A percentile compares a stretch with the other conserved stretches of the same genome.
phyloP scores from a whole-genome alignment of 2,888 invertebrate genomes.

The Tiliacea citrago region DNA sequence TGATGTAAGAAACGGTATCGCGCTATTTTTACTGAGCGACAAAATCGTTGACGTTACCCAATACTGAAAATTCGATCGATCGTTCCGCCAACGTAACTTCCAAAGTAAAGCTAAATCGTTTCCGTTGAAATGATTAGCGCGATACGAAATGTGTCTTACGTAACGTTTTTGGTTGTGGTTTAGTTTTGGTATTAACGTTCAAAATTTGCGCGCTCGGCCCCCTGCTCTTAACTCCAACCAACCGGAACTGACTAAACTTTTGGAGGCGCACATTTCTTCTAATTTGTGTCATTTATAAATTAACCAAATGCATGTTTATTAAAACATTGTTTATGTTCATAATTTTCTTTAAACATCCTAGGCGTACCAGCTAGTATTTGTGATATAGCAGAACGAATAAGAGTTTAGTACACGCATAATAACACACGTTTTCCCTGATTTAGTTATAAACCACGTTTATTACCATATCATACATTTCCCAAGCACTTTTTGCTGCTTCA shows the following conservation, averaged over 20 bases:
- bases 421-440: conserved; percentile 14
- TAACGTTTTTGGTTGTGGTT: too few species aligned
- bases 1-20: too few species aligned
- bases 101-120: too few species aligned
- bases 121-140: too few species aligned
- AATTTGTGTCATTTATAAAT: neutral
- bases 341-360: neutral
- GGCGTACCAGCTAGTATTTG: neutral
- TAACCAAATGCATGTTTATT: neutral
- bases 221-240: too few species aligned
- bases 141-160: too few species aligned
- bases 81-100: too few species aligned
- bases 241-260: neutral
- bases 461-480: conserved; percentile 41
- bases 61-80: too few species aligned
- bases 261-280: neutral
- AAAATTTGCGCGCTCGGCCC: too few species aligned
- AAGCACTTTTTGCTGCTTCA: conserved; percentile 53
- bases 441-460: conserved; percentile 23
- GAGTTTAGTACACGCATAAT: neutral
- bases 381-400: neutral
- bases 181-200: too few species aligned
- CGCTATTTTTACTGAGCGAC: too few species aligned
- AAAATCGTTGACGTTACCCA: too few species aligned
- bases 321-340: neutral